Percentiles rank a stretch among this genome's conserved stretches.
These are phyloP conservation scores for Ophiodon elongatus DNA, from an alignment of 2,113 vertebrate species.

Conservation along the genomic window DNA sequence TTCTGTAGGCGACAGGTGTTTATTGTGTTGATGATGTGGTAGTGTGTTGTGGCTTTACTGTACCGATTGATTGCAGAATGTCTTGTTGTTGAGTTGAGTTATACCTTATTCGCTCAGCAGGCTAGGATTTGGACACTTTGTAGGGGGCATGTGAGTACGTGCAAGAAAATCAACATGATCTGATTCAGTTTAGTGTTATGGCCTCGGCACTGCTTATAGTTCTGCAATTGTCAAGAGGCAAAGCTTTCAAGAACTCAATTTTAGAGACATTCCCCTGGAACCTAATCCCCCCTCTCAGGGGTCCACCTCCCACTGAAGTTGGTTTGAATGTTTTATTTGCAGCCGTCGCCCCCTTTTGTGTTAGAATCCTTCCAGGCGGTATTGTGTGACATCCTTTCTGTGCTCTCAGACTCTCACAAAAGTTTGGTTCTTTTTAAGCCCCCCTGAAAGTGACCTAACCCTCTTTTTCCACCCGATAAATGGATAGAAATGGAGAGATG, in stretches of 20 bases:
- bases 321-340: conserved; percentile 76
- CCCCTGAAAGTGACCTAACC: conserved; percentile 70
- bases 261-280: conserved; percentile 72
- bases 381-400: conserved; percentile 79
- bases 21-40: background rate
- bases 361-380: conserved; percentile 59
- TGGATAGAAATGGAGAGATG: conserved; percentile 57
- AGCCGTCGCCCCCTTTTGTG: conserved; percentile 78
- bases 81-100: conserved; percentile 30
- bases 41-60: conserved; percentile 35
- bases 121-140: conserved; percentile 1
- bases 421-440: conserved; percentile 61
- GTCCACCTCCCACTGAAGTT: conserved; percentile 68
- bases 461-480: conserved; percentile 59
- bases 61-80: conserved; percentile 25
- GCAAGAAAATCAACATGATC: conserved; percentile 7
- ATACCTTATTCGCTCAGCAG: conserved; percentile 8
- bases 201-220: conserved; percentile 31
- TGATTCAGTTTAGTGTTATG: conserved; percentile 37
- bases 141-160: background rate
- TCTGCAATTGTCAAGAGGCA: conserved; percentile 48
- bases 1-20: conserved; percentile 38
- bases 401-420: conserved; percentile 65
- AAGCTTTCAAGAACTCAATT: conserved; percentile 68
- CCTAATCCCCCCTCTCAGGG: conserved; percentile 70